A percentile compares a stretch with the other conserved stretches of the same genome.
Evolutionary conservation across 2,113 vertebrate genomes (phyloP).

Genomic region (Ranitomeya imitator): DNA sequence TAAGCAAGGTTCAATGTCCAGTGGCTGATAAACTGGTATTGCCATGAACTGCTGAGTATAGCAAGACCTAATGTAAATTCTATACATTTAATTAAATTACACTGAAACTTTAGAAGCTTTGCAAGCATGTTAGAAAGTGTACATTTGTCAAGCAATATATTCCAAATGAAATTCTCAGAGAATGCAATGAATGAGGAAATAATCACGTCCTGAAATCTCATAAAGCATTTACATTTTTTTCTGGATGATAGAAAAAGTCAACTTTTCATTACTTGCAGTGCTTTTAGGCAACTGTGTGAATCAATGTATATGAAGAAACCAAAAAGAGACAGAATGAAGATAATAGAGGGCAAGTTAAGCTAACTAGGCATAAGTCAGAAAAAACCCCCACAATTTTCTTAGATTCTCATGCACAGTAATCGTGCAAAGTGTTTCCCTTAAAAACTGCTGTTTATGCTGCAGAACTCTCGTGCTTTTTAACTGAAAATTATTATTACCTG

Average conservation of each 20-base stretch:
- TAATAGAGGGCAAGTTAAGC: no score
- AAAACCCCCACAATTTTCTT: no score
- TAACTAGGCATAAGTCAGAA: no score
- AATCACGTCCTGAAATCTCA: background rate
- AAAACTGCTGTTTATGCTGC: no score
- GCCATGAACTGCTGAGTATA: slow-evolving; percentile 35
- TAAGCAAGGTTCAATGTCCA: slow-evolving; percentile 42
- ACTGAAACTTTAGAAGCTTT: background rate
- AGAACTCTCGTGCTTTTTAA: no score
- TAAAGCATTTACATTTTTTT: background rate
- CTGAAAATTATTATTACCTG: no score
- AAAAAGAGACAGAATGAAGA: no score
- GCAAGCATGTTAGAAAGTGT: background rate
- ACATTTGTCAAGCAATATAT: slow-evolving; percentile 17
- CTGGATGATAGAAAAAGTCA: background rate
- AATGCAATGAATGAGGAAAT: background rate
- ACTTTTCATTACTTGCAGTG: background rate
- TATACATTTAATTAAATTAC: slow-evolving; percentile 34
- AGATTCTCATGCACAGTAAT: no score
- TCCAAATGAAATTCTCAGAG: background rate
- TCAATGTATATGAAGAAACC: no score
- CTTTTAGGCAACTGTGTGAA: no score
- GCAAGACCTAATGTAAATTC: slow-evolving; percentile 42
- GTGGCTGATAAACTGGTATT: slow-evolving; percentile 19
- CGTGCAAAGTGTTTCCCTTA: no score